phyloP scores from a whole-genome alignment of 2,113 vertebrate species.

The Sinocyclocheilus rhinocerous region DNA sequence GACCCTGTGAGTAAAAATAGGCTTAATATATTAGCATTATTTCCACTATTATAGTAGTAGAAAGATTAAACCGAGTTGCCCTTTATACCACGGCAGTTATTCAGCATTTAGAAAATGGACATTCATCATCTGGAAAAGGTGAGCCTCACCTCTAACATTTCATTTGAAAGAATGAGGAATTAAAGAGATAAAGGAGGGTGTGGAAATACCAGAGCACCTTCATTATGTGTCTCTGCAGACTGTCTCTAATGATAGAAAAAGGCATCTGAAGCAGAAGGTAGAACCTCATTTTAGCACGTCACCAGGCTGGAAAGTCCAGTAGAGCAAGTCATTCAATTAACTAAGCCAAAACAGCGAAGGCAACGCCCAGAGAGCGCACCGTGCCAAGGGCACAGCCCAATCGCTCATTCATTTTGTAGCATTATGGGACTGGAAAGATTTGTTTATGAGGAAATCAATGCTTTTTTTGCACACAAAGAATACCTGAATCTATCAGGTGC shows the following conservation, averaged over 20 bases:
- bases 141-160: constrained; percentile 30
- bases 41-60: background rate
- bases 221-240: constrained; percentile 9
- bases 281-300: constrained; percentile 18
- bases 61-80: background rate
- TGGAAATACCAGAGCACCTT: background rate
- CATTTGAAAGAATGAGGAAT: constrained; percentile 6
- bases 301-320: constrained; percentile 17
- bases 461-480: background rate
- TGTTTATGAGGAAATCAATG: background rate
- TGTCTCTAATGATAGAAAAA: constrained; percentile 5
- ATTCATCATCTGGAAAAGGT: background rate
- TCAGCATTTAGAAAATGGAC: background rate
- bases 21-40: background rate
- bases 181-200: constrained; percentile 22
- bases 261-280: constrained; percentile 23
- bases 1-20: background rate
- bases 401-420: background rate
- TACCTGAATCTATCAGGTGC: background rate
- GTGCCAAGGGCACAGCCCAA: background rate
- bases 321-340: constrained; percentile 36
- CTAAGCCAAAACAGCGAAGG: constrained; percentile 19
- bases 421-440: background rate
- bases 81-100: background rate
- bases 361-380: background rate